Evolutionary conservation across 1,140 invertebrate genomes (phyloP).

Genomic region (Drosophila ambigua): DNA sequence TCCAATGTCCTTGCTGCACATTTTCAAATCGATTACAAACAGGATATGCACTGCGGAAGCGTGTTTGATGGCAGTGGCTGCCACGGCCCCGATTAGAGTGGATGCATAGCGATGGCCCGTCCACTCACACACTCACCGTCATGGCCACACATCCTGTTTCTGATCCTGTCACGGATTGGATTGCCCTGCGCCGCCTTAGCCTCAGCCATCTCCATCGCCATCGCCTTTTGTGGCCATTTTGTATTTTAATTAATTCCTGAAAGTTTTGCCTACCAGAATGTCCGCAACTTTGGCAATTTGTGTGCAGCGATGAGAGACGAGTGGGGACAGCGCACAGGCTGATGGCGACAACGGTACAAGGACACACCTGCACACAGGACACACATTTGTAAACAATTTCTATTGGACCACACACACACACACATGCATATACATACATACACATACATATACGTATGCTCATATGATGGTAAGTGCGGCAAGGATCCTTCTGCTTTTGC

Average conservation of each 20-base stretch:
- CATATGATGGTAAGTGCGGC: constrained; percentile 44
- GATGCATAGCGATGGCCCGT: background rate
- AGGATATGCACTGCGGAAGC: constrained; percentile 79
- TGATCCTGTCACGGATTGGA: constrained; percentile 49
- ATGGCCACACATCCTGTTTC: constrained; percentile 30
- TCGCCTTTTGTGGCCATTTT: constrained; percentile 48
- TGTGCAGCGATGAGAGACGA: constrained; percentile 58
- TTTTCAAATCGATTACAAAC: constrained; percentile 82
- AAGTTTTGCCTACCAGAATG: constrained; percentile 49
- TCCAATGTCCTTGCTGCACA: constrained; percentile 69
- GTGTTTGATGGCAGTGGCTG: constrained; percentile 59
- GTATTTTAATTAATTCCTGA: constrained; percentile 70
- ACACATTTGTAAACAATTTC: background rate
- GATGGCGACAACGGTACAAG: constrained; percentile 44
- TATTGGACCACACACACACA: constrained; percentile 6
- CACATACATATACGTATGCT: constrained; percentile 4
- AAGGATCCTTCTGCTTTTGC: constrained; percentile 35
- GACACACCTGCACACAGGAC: constrained; percentile 42
- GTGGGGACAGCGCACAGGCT: constrained; percentile 9
- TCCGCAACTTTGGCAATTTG: constrained; percentile 72
- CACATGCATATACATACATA: constrained; percentile 17
- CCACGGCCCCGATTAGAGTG: constrained; percentile 36
- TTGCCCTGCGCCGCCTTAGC: constrained; percentile 8
- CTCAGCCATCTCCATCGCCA: constrained; percentile 9
- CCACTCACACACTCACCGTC: background rate